phyloP scores from a whole-genome alignment of 1,140 invertebrate genomes.

The Calliphora vicina region DNA sequence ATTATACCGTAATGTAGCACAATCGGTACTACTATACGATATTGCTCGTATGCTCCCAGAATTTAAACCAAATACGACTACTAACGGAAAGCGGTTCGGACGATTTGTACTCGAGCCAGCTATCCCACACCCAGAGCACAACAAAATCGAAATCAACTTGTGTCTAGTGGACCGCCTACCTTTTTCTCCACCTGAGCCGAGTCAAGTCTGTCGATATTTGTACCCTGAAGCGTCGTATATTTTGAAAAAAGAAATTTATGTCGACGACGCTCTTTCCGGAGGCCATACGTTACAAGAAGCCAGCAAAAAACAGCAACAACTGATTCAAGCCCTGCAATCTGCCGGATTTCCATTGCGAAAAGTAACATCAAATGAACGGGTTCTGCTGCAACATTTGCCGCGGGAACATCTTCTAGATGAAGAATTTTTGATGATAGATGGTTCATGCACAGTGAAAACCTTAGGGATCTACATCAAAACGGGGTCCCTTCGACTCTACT shows the following conservation, averaged over 20 bases:
- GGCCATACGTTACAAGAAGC: not conserved
- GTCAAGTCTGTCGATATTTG: not conserved
- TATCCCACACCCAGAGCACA: too few relatives aligned
- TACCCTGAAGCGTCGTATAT: not conserved
- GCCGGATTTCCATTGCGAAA: not conserved
- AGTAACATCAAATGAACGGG: not conserved
- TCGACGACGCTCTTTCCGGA: conserved; percentile 17
- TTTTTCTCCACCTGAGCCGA: conserved; percentile 9
- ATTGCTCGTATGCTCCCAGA: too few relatives aligned
- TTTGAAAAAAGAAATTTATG: not conserved
- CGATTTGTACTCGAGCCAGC: too few relatives aligned
- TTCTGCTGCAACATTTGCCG: not conserved
- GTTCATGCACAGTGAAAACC: not conserved
- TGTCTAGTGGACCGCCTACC: too few relatives aligned
- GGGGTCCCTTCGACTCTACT: too few relatives aligned
- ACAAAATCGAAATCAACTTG: too few relatives aligned
- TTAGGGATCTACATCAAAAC: not conserved
- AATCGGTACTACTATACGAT: too few relatives aligned
- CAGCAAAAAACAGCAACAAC: not conserved
- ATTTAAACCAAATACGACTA: too few relatives aligned
- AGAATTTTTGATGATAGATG: conserved; percentile 1
- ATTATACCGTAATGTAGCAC: too few relatives aligned
- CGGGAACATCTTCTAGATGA: conserved; percentile 14
- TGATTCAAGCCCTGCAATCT: not conserved
- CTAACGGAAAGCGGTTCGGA: too few relatives aligned